These are phyloP conservation scores for Parasteatoda lunata DNA, from an alignment of 2,888 invertebrate species.

Conservation along the genomic window DNA sequence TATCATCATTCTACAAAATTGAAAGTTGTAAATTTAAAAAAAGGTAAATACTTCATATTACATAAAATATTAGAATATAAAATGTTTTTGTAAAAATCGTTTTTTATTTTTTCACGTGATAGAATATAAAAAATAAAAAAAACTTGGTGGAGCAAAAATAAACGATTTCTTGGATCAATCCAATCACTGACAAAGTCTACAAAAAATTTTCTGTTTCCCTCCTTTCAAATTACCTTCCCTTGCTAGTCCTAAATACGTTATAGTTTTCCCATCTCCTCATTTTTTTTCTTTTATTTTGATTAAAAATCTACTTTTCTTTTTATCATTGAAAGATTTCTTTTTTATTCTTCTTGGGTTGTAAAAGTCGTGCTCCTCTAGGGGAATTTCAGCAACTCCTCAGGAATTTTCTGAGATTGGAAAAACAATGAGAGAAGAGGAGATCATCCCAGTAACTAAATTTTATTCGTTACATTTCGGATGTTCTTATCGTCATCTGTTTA, in stretches of 20 bases:
- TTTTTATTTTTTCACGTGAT: too few species aligned
- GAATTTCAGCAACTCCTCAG: conserved; percentile 37
- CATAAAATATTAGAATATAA: too few species aligned
- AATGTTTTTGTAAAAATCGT: too few species aligned
- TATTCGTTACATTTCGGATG: too few species aligned
- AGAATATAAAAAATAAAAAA: not conserved
- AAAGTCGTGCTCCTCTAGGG: conserved; percentile 51
- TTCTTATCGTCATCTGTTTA: too few species aligned
- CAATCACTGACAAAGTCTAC: conserved; percentile 39
- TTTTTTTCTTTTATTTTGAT: conserved; percentile 16
- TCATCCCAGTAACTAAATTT: not conserved
- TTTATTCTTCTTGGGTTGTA: conserved; percentile 31
- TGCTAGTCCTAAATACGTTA: conserved; percentile 20
- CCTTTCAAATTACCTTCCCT: conserved; percentile 10
- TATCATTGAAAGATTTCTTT: conserved; percentile 2
- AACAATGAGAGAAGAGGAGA: conserved; percentile 5
- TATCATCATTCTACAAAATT: too few species aligned
- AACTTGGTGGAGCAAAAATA: conserved; percentile 15
- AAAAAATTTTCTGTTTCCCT: conserved; percentile 19
- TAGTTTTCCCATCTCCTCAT: not conserved
- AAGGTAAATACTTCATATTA: too few species aligned
- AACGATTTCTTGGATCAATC: conserved; percentile 28
- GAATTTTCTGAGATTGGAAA: conserved; percentile 17
- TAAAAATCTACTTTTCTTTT: not conserved
- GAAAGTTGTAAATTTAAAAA: too few species aligned